Evolutionary conservation across 2,113 vertebrate species (phyloP), one percentile per base, ranked within the genome.

Genomic region (Nothoprocta perdicaria): DNA sequence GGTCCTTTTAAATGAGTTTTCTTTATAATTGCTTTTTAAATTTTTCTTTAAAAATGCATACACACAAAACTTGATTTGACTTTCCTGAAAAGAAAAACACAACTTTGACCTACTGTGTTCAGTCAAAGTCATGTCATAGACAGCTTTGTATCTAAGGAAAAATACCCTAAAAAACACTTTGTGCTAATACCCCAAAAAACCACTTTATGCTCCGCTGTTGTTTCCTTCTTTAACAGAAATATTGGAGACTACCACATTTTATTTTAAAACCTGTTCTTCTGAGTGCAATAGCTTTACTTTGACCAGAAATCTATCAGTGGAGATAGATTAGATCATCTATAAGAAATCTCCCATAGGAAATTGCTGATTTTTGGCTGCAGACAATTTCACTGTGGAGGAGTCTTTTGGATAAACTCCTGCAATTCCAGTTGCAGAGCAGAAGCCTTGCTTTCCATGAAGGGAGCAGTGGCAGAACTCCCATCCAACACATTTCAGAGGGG

Each of bases 351-450:
- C 21, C 21, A 11, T 22, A 48, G 48, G 11, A 48, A 23, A 22
- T 48, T 10, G 21, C 31, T 46, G 40, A 31, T 41, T 78, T 78
- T 41, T 46, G 45, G 58, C 53, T 15, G 10, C 27, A 0, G 0
- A 12, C 2, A 3, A 14, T 11, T 11, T n/a, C 33, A 22, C 0
- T 1, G n/a, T 19, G 24, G 38, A 65, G 41, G 1, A 0, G 15
- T 52, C 50, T 60, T 58, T 77, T 45, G 60, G 43, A 29, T 7
- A 4, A 48, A 18, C 62, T 62, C 21, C 71, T 9, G 1, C 3
- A 26, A 38, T 58, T 65, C 21, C 2, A 0, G 5, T 75, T 26
- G 10, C 68, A 80, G 46, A 80, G 31, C 38, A 60, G 18, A n/a
- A 65, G 27, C 43, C 2, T 1, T 58, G 27, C 27, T 48, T 22